A percentile compares a stretch with the other conserved stretches of the same genome.
Evolutionary conservation across 1,140 invertebrate genomes (phyloP).

Genomic region (Trichonephila clavipes): DNA sequence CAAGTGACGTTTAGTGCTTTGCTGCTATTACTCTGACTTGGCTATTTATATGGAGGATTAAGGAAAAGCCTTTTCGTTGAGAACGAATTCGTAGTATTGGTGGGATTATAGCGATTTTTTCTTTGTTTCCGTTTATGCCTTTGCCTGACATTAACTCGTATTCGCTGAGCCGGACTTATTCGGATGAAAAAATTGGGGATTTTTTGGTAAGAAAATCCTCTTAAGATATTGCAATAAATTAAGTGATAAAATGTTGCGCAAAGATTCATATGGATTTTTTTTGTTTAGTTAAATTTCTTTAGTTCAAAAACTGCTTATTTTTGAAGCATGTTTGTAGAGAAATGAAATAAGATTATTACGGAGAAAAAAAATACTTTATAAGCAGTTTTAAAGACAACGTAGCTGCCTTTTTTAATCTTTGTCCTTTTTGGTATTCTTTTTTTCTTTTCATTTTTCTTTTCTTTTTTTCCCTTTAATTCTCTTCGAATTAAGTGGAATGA

Average conservation of each 20-base stretch:
- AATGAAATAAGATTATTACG: too few relatives aligned
- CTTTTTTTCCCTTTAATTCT: too few relatives aligned
- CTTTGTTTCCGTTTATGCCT: constrained; percentile 46
- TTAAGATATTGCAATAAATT: constrained; percentile 54
- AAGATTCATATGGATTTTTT: not conserved
- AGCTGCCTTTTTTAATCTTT: too few relatives aligned
- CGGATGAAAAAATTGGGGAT: not conserved
- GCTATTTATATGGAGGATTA: constrained; percentile 71
- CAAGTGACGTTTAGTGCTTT: constrained; percentile 72
- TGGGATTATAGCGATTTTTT: constrained; percentile 51
- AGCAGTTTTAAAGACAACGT: too few relatives aligned
- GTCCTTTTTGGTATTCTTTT: too few relatives aligned
- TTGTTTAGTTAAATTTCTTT: not conserved
- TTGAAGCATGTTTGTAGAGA: too few relatives aligned
- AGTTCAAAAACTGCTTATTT: too few relatives aligned
- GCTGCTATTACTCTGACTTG: constrained; percentile 59
- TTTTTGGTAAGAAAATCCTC: constrained; percentile 40
- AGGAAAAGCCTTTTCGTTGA: constrained; percentile 39
- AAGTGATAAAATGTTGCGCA: constrained; percentile 17
- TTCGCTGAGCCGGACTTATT: constrained; percentile 1
- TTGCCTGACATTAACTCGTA: constrained; percentile 39
- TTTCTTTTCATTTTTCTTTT: too few relatives aligned
- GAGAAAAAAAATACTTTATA: too few relatives aligned
- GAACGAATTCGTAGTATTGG: constrained; percentile 55
- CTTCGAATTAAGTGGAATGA: too few relatives aligned